Conservation (phyloP, 2,113 vertebrate genomes). For the Myiozetetes cayanensis region DNA sequence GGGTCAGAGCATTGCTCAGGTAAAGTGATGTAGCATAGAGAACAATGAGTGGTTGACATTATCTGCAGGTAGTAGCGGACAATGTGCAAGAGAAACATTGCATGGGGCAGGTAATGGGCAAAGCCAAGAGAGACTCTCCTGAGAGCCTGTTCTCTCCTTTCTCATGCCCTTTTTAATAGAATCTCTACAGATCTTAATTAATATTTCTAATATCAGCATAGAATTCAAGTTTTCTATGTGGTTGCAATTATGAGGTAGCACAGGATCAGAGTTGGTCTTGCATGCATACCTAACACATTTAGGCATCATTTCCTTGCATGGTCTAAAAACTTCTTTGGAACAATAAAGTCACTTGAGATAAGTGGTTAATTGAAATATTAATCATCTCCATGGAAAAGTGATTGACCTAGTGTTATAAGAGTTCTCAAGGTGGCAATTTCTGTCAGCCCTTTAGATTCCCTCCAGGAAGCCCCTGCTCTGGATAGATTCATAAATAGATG, state of each 20-base stretch:
- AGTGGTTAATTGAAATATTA: neutral
- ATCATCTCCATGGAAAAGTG: neutral
- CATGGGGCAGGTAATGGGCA: neutral
- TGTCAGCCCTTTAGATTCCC: neutral
- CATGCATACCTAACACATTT: rapidly evolving
- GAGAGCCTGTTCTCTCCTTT: neutral
- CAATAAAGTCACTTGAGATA: neutral
- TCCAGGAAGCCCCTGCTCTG: neutral
- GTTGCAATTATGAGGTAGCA: rapidly evolving
- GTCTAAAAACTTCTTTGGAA: neutral
- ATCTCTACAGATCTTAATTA: neutral
- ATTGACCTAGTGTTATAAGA: neutral
- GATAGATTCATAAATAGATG: neutral
- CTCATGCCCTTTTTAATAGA: neutral
- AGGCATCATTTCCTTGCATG: neutral
- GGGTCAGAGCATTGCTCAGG: neutral
- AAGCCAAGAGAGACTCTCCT: neutral
- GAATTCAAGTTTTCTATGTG: neutral
- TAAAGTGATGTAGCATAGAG: neutral
- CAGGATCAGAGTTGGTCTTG: neutral
- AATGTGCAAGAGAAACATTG: neutral
- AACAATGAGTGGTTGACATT: neutral
- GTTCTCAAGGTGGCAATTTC: neutral
- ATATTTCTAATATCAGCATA: neutral
- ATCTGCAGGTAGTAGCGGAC: neutral